phyloP scores from a whole-genome alignment of 1,140 invertebrate species.

The Bombus waltoni region DNA sequence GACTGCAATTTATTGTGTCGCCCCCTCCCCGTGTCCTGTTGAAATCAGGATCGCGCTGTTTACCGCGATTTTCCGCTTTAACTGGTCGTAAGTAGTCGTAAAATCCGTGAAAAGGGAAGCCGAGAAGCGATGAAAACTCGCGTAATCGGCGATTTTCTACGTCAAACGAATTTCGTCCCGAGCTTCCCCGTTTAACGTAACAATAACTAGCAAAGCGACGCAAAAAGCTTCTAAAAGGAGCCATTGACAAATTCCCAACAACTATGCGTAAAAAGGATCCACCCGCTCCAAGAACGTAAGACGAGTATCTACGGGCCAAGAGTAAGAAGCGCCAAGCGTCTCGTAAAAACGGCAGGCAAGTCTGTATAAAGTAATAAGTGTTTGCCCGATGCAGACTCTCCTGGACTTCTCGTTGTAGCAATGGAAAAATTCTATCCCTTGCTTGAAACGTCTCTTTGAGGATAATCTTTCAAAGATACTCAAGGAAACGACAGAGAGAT shows the following conservation, averaged over 20 bases:
- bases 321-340: not conserved
- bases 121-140: too few relatives aligned
- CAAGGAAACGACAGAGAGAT: too few relatives aligned
- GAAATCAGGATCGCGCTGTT: slow-evolving; percentile 6
- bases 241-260: not conserved
- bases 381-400: not conserved
- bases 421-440: not conserved
- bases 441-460: not conserved
- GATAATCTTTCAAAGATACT: slow-evolving; percentile 22
- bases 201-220: not conserved
- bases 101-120: not conserved
- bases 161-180: not conserved
- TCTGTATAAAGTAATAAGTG: not conserved
- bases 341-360: not conserved
- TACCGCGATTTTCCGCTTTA: slow-evolving; percentile 7
- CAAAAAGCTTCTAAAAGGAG: not conserved
- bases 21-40: not conserved
- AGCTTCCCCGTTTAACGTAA: not conserved
- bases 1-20: slow-evolving; percentile 47
- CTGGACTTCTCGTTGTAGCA: not conserved
- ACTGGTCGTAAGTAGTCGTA: not conserved
- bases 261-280: not conserved
- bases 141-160: not conserved
- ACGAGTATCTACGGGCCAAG: not conserved
- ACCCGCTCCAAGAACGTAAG: not conserved